Base-by-base conservation (phyloP, 2,888 invertebrate species). In the Dione vanillae region DNA sequence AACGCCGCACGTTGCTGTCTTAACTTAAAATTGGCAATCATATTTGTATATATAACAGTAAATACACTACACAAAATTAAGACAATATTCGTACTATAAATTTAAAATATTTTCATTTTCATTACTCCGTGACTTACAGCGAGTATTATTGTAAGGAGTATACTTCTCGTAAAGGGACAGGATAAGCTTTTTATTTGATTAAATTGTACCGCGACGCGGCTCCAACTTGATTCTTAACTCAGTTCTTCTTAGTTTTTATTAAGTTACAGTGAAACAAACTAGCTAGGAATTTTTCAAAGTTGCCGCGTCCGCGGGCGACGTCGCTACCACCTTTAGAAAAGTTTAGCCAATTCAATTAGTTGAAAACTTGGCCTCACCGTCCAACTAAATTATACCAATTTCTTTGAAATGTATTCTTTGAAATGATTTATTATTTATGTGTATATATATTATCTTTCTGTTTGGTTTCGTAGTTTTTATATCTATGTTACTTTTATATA, bases 201-300 rank as follows among this genome's bases (percentile, higher is more conserved):
- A 75, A 75, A 72, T 56, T 65, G 65, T 68, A 52, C 62, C 65
- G 79, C 80, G 79, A 80, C 72, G 64, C 51, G 43, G 64, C 84
- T 80, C 79, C 79, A 90, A 89, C 81, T 88, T 88, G 84, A 89
- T 87, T 82, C 84, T 77, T 79, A 86, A 88, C 85, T 88, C 76
- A 74, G 80, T 72, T 62, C 64, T 70, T 67, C 69, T 64, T 70
- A 78, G 77, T 77, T 75, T 75, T 75, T 76, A 77, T 78, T 76
- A 74, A 90, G 90, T 91, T 91, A 90, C 87, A 80, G 82, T 87
- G 85, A 89, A 88, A 90, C 88, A 88, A 89, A 90, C 89, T 87
- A 84, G 86, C 79, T 71, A 79, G 83, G 85, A 90, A 88, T 91
- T 90, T 89, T 91, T 88, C 88, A 82, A 88, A 89, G 87, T 89